These are phyloP conservation scores for Saccostrea glomerata DNA, from an alignment of 1,140 invertebrate species.

Conservation along the genomic window DNA sequence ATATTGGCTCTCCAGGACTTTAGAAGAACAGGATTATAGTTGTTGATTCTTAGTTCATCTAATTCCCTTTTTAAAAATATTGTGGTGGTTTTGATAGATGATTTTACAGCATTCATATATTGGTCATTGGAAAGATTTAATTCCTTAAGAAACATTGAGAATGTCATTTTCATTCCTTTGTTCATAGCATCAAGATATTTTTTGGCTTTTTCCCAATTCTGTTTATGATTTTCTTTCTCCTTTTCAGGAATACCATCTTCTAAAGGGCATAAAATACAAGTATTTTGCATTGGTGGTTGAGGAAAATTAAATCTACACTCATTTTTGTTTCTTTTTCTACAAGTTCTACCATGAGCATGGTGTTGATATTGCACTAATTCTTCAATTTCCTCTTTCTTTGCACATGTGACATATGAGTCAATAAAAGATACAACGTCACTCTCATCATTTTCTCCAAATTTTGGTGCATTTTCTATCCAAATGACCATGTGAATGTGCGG, in stretches of 20 bases:
- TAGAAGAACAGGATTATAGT: conserved; percentile 32
- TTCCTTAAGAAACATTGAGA: no score
- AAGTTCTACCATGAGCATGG: conserved; percentile 50
- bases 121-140: conserved; percentile 15
- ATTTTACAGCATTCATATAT: conserved; percentile 30
- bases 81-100: neutral
- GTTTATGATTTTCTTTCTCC: no score
- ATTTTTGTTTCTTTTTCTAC: conserved; percentile 43
- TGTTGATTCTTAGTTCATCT: conserved; percentile 34
- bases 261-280: neutral
- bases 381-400: neutral
- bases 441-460: conserved; percentile 36
- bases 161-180: no score
- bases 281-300: neutral
- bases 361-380: conserved; percentile 23
- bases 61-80: conserved; percentile 36
- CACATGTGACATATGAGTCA: conserved; percentile 49
- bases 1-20: conserved; percentile 37
- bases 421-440: conserved; percentile 42
- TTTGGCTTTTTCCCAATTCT: no score
- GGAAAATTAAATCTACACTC: conserved; percentile 14
- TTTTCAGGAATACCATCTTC: neutral
- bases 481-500: no score
- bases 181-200: no score
- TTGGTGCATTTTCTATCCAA: no score